Percentiles rank a stretch among this genome's conserved stretches.
Conservation (phyloP, 2,113 vertebrate species). For the Siphamia tubifer region DNA sequence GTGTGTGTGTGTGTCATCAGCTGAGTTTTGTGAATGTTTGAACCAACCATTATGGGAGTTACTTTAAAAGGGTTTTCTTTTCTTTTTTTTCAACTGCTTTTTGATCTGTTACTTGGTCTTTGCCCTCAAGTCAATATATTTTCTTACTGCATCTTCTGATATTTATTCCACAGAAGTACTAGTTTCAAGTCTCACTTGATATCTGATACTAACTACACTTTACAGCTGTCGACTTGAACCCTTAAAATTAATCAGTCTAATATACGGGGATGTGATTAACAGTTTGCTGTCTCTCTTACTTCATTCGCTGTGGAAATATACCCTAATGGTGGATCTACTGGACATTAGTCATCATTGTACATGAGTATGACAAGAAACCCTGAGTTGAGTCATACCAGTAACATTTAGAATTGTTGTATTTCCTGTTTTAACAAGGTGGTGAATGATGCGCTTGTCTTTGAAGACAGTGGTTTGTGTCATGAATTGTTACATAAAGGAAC, state of each 20-base stretch:
- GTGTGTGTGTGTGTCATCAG: conserved; percentile 21
- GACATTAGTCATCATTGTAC: too few species aligned
- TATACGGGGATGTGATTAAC: not conserved
- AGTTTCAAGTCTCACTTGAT: conserved; percentile 13
- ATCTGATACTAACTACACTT: not conserved
- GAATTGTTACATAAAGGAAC: too few species aligned
- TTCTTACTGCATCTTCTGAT: conserved; percentile 17
- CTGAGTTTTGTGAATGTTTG: conserved; percentile 3
- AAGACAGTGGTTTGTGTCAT: too few species aligned
- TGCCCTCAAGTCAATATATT: not conserved
- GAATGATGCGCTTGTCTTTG: too few species aligned
- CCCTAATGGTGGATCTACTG: not conserved
- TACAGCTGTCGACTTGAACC: not conserved
- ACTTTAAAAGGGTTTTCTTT: conserved; percentile 3
- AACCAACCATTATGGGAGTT: not conserved
- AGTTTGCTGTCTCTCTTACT: not conserved
- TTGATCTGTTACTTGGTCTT: conserved; percentile 8
- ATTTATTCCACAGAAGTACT: not conserved
- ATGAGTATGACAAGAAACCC: too few species aligned
- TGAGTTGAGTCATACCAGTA: too few species aligned
- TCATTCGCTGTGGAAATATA: not conserved
- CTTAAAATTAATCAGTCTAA: not conserved
- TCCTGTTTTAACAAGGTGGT: too few species aligned
- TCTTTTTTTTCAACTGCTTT: not conserved
- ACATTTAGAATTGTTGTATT: too few species aligned